Conservation (phyloP, 1,140 invertebrate species). For the Lepidotrigona ventralis region DNA sequence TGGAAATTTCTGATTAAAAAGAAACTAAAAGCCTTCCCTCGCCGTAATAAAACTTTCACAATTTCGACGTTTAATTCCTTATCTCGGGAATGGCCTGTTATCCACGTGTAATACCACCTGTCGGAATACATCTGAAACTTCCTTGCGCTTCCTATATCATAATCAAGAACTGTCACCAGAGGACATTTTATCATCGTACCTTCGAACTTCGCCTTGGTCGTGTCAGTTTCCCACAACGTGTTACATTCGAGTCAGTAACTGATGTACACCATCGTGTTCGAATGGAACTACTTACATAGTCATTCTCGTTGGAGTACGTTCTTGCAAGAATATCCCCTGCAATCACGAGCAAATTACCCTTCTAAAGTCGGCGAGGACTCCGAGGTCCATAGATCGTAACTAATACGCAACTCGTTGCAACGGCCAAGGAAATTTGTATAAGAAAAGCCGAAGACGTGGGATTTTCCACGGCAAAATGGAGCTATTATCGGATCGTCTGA, state of each 20-base stretch:
- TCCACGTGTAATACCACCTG: background rate
- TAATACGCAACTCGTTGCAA: background rate
- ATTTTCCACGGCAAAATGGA: constrained; percentile 1
- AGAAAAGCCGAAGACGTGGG: background rate
- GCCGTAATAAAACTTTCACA: background rate
- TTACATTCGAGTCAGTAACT: background rate
- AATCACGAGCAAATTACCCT: background rate
- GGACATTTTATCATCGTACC: background rate
- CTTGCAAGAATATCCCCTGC: background rate
- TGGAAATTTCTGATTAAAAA: background rate
- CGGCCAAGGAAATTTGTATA: background rate
- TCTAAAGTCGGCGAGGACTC: background rate
- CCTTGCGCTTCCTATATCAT: background rate
- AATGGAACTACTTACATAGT: background rate
- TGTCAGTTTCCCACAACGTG: background rate
- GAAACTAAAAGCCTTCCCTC: background rate
- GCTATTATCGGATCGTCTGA: constrained; percentile 13
- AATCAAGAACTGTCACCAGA: background rate
- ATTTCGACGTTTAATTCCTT: background rate
- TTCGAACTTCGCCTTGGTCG: background rate
- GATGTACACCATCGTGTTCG: background rate
- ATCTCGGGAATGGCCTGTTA: background rate
- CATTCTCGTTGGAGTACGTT: background rate
- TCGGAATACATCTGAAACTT: background rate
- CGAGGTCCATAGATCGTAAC: background rate